A percentile compares a stretch with the other conserved stretches of the same genome.
Evolutionary conservation across 2,113 vertebrate genomes (phyloP).

Genomic region (Piaya cayana): DNA sequence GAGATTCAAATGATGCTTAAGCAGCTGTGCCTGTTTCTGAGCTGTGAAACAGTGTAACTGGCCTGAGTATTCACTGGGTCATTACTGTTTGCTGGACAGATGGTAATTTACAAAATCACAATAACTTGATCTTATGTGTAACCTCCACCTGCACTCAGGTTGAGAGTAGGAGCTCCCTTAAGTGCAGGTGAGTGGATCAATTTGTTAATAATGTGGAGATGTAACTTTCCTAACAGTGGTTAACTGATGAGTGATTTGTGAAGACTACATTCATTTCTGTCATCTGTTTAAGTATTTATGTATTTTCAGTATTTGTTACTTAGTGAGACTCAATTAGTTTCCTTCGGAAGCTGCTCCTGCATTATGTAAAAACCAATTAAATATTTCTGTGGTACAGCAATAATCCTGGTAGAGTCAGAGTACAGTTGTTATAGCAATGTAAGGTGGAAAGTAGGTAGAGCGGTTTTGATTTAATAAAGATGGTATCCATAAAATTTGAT

Average conservation of each 20-base stretch:
- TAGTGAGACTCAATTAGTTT: not conserved
- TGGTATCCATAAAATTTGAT: not conserved
- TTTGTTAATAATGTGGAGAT: not conserved
- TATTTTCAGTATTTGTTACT: not conserved
- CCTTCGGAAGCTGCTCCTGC: not conserved
- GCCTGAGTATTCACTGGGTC: not conserved
- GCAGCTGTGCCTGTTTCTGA: not conserved
- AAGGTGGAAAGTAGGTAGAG: not conserved
- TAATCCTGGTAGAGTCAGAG: not conserved
- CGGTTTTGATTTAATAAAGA: not conserved
- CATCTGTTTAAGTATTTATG: not conserved
- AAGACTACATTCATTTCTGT: not conserved
- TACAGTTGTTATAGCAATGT: not conserved
- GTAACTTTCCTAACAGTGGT: not conserved
- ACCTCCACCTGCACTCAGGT: not conserved
- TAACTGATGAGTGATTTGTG: not conserved
- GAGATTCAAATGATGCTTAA: not conserved
- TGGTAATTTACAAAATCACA: not conserved
- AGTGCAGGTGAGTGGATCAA: not conserved
- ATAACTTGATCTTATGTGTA: not conserved
- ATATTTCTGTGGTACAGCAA: not conserved
- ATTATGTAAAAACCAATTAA: not conserved
- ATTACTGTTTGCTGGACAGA: not conserved
- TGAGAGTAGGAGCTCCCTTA: not conserved
- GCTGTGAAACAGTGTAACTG: not conserved